Conservation (phyloP, 2,797 vertebrate species). For the Limosa lapponica region DNA sequence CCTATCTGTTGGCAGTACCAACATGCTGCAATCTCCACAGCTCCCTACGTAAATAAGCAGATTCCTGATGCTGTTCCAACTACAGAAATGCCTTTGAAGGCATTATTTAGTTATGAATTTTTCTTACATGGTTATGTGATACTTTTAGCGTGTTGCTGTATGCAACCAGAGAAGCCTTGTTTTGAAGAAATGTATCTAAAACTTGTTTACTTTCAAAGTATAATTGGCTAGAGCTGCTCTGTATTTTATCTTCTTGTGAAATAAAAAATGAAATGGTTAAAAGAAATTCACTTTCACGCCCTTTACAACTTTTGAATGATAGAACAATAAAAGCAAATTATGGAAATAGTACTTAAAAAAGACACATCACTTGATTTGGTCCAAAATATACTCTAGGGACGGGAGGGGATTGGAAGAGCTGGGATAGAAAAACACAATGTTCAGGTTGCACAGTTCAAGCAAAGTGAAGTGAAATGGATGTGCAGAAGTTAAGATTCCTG, state of each 20-base stretch:
- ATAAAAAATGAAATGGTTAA: background rate
- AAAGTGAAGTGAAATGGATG: background rate
- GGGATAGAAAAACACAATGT: constrained; percentile 51
- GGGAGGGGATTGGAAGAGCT: constrained; percentile 49
- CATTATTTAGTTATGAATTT: constrained; percentile 46
- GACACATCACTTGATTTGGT: background rate
- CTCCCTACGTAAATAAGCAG: constrained; percentile 73
- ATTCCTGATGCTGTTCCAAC: constrained; percentile 76
- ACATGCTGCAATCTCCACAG: constrained; percentile 62
- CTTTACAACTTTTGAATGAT: background rate
- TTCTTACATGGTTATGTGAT: background rate
- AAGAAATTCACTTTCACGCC: background rate
- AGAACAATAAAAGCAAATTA: constrained; percentile 16
- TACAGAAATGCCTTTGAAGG: constrained; percentile 72
- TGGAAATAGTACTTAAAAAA: constrained; percentile 26
- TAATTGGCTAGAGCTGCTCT: background rate
- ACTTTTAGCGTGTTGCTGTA: background rate
- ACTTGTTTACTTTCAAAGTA: background rate
- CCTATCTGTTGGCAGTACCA: constrained; percentile 71
- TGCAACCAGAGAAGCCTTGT: background rate
- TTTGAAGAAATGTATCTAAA: background rate
- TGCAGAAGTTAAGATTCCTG: background rate
- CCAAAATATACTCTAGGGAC: constrained; percentile 52
- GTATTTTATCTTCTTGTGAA: background rate
- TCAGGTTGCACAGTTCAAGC: constrained; percentile 63